phyloP scores from a whole-genome alignment of 2,888 invertebrate genomes.

The Athalia cordata region DNA sequence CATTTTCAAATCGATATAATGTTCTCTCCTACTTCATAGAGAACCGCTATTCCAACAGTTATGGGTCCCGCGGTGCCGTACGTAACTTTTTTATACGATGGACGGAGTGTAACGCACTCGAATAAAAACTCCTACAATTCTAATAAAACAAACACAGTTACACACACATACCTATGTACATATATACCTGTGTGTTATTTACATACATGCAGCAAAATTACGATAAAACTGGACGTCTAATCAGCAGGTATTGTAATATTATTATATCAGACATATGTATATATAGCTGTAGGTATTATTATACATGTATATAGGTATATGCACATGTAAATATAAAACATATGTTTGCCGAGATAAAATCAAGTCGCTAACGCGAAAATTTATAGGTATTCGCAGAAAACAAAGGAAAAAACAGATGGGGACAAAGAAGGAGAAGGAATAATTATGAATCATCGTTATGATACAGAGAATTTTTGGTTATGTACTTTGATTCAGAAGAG shows the following conservation, averaged over 20 bases:
- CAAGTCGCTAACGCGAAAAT: no score
- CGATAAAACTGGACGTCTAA: no score
- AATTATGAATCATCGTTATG: neutral
- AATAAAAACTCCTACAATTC: no score
- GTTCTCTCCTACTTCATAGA: neutral
- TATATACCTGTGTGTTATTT: no score
- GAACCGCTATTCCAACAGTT: neutral
- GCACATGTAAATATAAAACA: neutral
- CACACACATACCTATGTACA: no score
- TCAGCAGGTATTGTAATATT: no score
- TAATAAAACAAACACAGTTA: no score
- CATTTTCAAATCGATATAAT: slow-evolving; percentile 24
- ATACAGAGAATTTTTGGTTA: no score
- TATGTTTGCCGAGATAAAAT: neutral
- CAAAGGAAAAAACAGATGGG: neutral
- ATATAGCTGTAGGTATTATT: neutral
- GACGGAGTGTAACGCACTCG: no score
- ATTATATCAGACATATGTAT: neutral
- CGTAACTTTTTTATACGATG: neutral
- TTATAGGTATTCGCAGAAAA: neutral
- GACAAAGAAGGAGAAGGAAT: neutral
- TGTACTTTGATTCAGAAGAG: neutral
- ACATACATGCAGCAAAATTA: no score
- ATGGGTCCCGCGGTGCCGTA: neutral
- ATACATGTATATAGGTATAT: neutral